Base-by-base conservation (phyloP, 2,888 invertebrate species). In the Sepiola atlantica region DNA sequence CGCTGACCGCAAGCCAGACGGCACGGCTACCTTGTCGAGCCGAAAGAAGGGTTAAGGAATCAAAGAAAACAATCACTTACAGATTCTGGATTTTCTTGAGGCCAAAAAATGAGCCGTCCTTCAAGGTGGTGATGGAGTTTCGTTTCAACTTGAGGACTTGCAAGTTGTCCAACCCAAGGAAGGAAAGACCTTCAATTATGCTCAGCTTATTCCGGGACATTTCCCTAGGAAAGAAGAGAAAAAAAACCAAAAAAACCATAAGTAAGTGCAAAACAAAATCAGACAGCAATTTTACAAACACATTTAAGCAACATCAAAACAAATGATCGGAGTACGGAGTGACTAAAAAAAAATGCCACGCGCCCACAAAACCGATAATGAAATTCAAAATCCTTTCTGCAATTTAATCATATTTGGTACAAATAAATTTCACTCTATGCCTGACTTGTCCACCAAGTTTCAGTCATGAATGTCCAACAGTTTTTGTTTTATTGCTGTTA, bases 31-130 rank as follows among this genome's bases (percentile, higher is more conserved):
- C 45, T 8, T 45, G 45, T 45, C 8, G 45, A 4, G 45, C 45
- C 8, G 45, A 45, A 45, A 45, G 8, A 45, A 8, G 8, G 45
- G 8, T 45, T 45, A 45, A 45, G 45, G 45, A 45, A 45, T 45
- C 45, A 45, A 45, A 24, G 21, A 93, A 21, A n/a, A 28, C 91
- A 91, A 94, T 94, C 95, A 97, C 98, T 97, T 97, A 98, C 98
- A 98, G 96, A 95, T 97, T 97, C 94, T 97, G 97, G 95, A 99
- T 98, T 95, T 98, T 98, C 95, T 98, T 98, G 96, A 99, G 98
- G 94, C 98, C 98, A 98, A 98, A 99, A 97, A 99, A 99, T 94
- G 99, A 98, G 94, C 99, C 99, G 98, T 99, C 99, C 96, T 98
- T 98, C 94, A 99, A 98, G 96, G 98, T 98, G 94, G 98, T 98